These are phyloP conservation scores for Acrossocheilus fasciatus DNA, from an alignment of 2,797 vertebrate species.

Conservation along the genomic window DNA sequence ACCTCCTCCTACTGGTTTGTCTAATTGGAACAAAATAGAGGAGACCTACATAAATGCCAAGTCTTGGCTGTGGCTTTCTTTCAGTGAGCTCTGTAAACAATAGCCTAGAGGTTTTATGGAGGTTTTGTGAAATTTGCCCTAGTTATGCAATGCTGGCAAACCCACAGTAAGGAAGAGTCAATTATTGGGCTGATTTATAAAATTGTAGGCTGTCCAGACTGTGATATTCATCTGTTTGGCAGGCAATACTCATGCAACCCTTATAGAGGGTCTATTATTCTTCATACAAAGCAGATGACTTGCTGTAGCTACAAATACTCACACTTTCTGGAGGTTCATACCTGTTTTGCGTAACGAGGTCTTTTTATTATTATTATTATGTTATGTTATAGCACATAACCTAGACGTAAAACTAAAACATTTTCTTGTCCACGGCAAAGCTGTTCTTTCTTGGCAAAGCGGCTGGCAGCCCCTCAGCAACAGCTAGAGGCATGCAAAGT, in stretches of 20 bases:
- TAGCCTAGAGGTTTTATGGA: slow-evolving; percentile 24
- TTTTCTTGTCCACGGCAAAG: slow-evolving; percentile 45
- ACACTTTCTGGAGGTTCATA: neutral
- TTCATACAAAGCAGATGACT: slow-evolving; percentile 1
- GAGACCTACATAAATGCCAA: slow-evolving; percentile 41
- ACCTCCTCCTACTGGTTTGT: slow-evolving; percentile 42
- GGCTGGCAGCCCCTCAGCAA: slow-evolving; percentile 77
- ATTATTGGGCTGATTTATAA: slow-evolving; percentile 28
- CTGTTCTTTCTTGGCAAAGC: slow-evolving; percentile 37
- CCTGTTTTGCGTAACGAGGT: neutral
- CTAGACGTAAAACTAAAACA: neutral
- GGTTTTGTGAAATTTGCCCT: slow-evolving; percentile 31
- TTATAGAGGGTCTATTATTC: neutral
- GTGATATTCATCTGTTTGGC: slow-evolving; percentile 48
- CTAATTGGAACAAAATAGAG: slow-evolving; percentile 54
- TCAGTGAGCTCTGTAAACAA: slow-evolving; percentile 17
- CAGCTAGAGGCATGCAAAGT: slow-evolving; percentile 70
- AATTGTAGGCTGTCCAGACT: slow-evolving; percentile 29
- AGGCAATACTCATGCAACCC: slow-evolving; percentile 22
- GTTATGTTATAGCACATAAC: neutral
- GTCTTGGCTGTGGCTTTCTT: slow-evolving; percentile 18
- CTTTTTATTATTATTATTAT: neutral
- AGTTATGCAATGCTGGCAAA: slow-evolving; percentile 21
- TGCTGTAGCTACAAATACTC: neutral
- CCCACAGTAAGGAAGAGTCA: slow-evolving; percentile 8